Conservation (phyloP, 2,888 invertebrate species). For the Noctua comes region DNA sequence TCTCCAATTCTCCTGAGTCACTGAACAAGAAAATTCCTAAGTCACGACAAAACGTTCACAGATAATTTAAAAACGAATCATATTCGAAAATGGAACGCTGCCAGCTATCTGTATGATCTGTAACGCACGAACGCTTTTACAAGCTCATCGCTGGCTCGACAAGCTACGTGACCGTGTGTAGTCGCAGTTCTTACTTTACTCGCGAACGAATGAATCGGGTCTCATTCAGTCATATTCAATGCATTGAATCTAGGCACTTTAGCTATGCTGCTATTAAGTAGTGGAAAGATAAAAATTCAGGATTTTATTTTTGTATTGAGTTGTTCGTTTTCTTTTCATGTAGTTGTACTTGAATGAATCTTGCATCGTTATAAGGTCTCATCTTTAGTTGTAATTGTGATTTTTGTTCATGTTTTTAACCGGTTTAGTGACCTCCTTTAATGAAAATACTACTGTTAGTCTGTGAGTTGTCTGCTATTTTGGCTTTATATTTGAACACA, state of each 20-base stretch:
- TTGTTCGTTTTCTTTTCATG: constrained; percentile 19
- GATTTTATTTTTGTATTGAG: constrained; percentile 29
- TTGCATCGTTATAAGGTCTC: not conserved
- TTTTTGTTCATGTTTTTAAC: not conserved
- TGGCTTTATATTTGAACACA: not conserved
- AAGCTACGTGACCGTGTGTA: constrained; percentile 76
- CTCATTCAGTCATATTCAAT: constrained; percentile 68
- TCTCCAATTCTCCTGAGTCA: constrained; percentile 50
- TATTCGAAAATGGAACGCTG: constrained; percentile 68
- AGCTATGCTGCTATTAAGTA: constrained; percentile 50
- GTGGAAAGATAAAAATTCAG: constrained; percentile 48
- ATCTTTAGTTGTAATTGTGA: not conserved
- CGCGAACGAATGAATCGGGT: constrained; percentile 56
- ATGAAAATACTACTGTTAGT: not conserved
- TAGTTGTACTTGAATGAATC: not conserved
- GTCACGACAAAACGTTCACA: constrained; percentile 64
- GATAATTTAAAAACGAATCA: constrained; percentile 67
- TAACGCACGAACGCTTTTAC: constrained; percentile 75
- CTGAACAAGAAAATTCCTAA: constrained; percentile 62
- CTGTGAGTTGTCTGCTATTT: not conserved
- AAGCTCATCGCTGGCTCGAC: constrained; percentile 68
- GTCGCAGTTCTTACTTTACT: constrained; percentile 56
- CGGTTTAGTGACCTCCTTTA: not conserved
- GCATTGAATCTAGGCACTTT: constrained; percentile 65
- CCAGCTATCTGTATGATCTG: constrained; percentile 69